phyloP scores from a whole-genome alignment of 2,888 invertebrate genomes.

The Odontothrips loti region DNA sequence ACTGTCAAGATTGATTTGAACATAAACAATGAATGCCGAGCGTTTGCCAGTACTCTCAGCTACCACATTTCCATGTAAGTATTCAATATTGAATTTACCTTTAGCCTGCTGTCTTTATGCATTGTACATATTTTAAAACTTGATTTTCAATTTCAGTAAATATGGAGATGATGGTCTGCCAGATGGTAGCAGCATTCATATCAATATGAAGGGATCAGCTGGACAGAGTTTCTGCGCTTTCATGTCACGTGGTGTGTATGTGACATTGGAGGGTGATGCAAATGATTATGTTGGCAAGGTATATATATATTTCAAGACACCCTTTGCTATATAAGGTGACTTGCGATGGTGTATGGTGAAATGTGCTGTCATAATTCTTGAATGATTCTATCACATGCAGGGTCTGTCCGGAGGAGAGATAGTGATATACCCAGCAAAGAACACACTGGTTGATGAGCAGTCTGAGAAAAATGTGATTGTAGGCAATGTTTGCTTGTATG shows the following conservation, averaged over 20 bases:
- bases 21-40: conserved; percentile 87
- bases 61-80: conserved; percentile 90
- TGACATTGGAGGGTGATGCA: conserved; percentile 91
- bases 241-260: conserved; percentile 81
- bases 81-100: conserved; percentile 25
- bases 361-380: conserved; percentile 2
- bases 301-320: too few species aligned
- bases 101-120: not conserved
- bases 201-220: conserved; percentile 88
- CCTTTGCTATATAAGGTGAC: too few species aligned
- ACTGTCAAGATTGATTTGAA: conserved; percentile 67
- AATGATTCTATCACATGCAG: too few species aligned
- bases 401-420: conserved; percentile 94
- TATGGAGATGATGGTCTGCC: conserved; percentile 84
- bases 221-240: conserved; percentile 99
- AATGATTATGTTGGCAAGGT: conserved; percentile 96
- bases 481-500: conserved; percentile 96
- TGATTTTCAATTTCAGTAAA: conserved; percentile 55
- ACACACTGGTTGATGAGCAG: conserved; percentile 66
- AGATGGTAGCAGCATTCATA: conserved; percentile 55
- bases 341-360: too few species aligned
- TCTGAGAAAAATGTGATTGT: conserved; percentile 95
- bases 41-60: conserved; percentile 90
- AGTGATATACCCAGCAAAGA: conserved; percentile 86
- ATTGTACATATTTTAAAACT: not conserved